Conservation (phyloP, 2,113 vertebrate genomes). For the Strix aluco region DNA sequence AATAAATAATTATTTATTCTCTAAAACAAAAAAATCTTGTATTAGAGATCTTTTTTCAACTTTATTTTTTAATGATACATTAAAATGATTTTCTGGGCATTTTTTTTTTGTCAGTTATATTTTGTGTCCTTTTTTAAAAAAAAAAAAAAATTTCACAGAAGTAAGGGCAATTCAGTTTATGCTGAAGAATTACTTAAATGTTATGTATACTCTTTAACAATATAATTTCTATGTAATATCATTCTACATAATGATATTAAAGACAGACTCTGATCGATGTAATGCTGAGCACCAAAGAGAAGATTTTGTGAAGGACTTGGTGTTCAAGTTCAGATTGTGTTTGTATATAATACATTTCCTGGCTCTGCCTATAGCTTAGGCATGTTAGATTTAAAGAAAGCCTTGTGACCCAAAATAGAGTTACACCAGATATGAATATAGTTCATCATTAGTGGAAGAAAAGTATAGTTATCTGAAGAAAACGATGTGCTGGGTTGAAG, state of each 20-base stretch:
- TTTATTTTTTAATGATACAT: neutral
- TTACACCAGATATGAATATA: neutral
- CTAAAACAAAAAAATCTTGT: neutral
- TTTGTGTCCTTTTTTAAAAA: neutral
- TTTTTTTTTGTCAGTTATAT: accelerated
- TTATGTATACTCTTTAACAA: neutral
- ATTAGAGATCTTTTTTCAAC: neutral
- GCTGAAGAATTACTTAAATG: neutral
- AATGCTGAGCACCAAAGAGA: neutral
- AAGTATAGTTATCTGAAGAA: neutral
- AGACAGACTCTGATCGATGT: neutral
- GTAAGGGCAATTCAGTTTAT: neutral
- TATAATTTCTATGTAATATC: neutral
- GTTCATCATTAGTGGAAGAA: neutral
- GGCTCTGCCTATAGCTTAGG: neutral
- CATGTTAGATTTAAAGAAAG: neutral
- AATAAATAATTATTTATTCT: neutral
- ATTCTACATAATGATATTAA: neutral
- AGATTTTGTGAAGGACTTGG: neutral
- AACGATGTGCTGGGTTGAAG: neutral
- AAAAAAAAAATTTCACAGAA: neutral
- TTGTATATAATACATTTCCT: neutral
- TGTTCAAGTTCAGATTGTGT: neutral
- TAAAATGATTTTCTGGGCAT: accelerated
- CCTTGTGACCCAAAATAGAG: neutral